Percentiles rank a stretch among this genome's conserved stretches.
phyloP scores from a whole-genome alignment of 2,113 vertebrate species.

The Bungarus multicinctus region DNA sequence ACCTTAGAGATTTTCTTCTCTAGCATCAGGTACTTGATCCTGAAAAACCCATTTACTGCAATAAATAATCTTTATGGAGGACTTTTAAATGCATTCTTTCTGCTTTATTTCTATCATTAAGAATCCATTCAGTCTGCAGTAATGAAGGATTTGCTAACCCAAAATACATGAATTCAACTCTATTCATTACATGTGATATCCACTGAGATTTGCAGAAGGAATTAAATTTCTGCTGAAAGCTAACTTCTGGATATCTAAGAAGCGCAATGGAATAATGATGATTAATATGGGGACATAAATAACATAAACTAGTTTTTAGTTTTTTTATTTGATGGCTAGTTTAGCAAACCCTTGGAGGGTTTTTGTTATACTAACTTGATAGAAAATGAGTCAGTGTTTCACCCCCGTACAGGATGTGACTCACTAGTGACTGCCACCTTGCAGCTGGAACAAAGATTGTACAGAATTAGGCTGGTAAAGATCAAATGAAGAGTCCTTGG shows the following conservation, averaged over 20 bases:
- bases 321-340: neutral
- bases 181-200: neutral
- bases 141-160: neutral
- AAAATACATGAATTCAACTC: neutral
- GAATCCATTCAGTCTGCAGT: slow-evolving; percentile 15
- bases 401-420: slow-evolving; percentile 38
- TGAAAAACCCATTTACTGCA: neutral
- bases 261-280: neutral
- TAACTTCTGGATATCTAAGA: neutral
- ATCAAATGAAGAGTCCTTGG: slow-evolving; percentile 47
- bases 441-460: slow-evolving; percentile 34
- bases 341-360: slow-evolving; percentile 15
- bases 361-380: neutral
- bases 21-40: neutral
- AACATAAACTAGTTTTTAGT: neutral
- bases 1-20: neutral
- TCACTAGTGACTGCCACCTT: slow-evolving; percentile 42
- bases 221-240: neutral
- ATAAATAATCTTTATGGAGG: neutral
- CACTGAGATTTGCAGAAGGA: slow-evolving; percentile 12
- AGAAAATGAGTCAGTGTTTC: slow-evolving; percentile 32
- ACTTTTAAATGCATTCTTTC: neutral
- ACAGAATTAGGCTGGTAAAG: slow-evolving; percentile 28
- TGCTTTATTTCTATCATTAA: neutral
- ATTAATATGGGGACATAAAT: neutral